Base-by-base conservation (phyloP, 2,888 invertebrate genomes). In the Ormia ochracea region DNA sequence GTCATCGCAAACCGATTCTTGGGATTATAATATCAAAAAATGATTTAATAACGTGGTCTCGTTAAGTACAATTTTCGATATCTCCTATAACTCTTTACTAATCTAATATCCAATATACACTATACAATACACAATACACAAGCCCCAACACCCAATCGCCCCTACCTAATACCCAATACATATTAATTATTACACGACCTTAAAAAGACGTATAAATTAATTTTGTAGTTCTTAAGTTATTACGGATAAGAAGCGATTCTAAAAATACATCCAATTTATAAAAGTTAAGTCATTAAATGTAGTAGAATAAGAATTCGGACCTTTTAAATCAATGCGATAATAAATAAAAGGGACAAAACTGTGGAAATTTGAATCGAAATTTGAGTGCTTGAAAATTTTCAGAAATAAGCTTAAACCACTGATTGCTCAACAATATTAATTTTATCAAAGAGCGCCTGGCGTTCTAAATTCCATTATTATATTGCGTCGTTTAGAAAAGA, bases 1-100 rank as follows among this genome's bases (percentile, higher is more conserved):
- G 86, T 86, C 86, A 83, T 83, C 84, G 87, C 86, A 85, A 83
- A 86, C 87, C 87, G 87, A 87, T 87, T 87, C 86, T 83, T 85
- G 84, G 82, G 23, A 75, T 43, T 78, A 70, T 23, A 52, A 38
- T 45, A 28, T 69, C 26, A 45, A 33, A 70, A 66, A 66, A 54
- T 50, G 12, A 26, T 50, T 56, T 33, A 79, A 59, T 17, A 45
- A 63, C 56, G 73, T 63, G 54, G 23, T 61, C 54, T 33, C 31
- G 23, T 41, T 56, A n/a, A 58, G 56, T 61, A 72, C 38, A 66
- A 65, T 50, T 79, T 58, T 33, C 38, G 31, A 70, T 43, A 23
- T 50, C 41, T 59, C 72, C 7, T 19, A 31, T 54, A 17, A n/a
- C 21, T 58, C 1, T 33, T 31, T 36, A 2, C 17, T 7, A 6